Conservation (phyloP, 2,888 invertebrate species). For the Heliconius charithonia region DNA sequence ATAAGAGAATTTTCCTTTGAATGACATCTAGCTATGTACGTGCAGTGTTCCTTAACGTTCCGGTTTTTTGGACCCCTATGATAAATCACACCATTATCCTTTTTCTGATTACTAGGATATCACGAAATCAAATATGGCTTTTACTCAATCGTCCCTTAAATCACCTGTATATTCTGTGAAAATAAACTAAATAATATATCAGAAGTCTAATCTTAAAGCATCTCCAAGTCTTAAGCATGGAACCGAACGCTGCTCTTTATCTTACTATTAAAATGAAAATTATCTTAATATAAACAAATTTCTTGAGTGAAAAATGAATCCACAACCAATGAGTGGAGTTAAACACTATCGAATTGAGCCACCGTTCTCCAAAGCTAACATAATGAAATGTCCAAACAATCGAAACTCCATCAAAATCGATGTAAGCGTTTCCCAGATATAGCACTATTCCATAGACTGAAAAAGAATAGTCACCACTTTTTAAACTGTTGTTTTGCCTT, state of each 20-base stretch:
- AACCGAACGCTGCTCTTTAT: no score
- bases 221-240: no score
- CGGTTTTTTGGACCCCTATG: neutral
- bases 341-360: neutral
- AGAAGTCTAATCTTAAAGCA: no score
- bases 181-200: neutral
- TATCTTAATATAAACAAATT: no score
- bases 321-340: neutral
- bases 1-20: neutral
- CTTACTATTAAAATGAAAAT: no score
- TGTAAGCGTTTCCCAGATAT: constrained; percentile 1
- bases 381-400: neutral
- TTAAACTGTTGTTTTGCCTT: constrained; percentile 16
- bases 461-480: constrained; percentile 18
- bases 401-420: constrained; percentile 5
- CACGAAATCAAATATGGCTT: neutral
- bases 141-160: neutral
- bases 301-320: neutral
- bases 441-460: neutral
- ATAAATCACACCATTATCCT: constrained; percentile 11
- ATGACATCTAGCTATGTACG: neutral
- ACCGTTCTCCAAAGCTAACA: neutral
- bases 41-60: neutral
- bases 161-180: neutral
- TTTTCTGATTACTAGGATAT: neutral